Percentiles rank a stretch among this genome's conserved stretches.
These are phyloP conservation scores for Martes martes DNA, from an alignment of 2,113 vertebrate genomes.

Conservation along the genomic window DNA sequence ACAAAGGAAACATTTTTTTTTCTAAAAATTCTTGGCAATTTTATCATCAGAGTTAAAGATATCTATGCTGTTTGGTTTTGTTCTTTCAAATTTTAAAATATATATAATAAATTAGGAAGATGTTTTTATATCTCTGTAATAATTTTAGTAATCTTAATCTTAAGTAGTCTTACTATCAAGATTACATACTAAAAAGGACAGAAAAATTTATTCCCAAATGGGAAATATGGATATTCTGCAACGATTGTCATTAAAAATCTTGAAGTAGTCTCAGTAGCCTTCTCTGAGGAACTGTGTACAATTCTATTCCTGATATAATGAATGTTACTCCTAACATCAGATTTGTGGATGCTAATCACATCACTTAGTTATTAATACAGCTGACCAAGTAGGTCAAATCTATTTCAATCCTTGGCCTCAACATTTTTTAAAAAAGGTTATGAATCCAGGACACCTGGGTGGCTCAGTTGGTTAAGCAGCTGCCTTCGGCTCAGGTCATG, in stretches of 20 bases:
- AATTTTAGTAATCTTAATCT: background rate
- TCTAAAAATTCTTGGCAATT: background rate
- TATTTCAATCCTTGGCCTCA: background rate
- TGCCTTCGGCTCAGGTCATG: no score
- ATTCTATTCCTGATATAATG: background rate
- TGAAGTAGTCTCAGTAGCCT: background rate
- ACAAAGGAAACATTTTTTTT: background rate
- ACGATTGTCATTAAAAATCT: background rate
- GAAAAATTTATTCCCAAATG: background rate
- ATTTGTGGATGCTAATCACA: background rate
- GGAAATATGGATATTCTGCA: background rate
- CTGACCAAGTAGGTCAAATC: background rate
- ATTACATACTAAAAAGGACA: background rate
- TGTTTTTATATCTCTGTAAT: background rate
- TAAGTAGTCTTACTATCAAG: background rate
- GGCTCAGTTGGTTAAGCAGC: no score
- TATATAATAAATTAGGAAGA: background rate
- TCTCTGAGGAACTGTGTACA: background rate
- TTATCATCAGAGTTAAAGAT: background rate
- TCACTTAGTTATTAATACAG: background rate
- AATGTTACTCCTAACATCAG: background rate
- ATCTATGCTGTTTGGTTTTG: background rate
- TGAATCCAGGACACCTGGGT: background rate
- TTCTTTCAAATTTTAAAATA: slow-evolving; percentile 21
- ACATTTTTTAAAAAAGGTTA: background rate